Evolutionary conservation across 2,113 vertebrate species (phyloP), one percentile per base, ranked within the genome.

Genomic region (Riparia riparia): DNA sequence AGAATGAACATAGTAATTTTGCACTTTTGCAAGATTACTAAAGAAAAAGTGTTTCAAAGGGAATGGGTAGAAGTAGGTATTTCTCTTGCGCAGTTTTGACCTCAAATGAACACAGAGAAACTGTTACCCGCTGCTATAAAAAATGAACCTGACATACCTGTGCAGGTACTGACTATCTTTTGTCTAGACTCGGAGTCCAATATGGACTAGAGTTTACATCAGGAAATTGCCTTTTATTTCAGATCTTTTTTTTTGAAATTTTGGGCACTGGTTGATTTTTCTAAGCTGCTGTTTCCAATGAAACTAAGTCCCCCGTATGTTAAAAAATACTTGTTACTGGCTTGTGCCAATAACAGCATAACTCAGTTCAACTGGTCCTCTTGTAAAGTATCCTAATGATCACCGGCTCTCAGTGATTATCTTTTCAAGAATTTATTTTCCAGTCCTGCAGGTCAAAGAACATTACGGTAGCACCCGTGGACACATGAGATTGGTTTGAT

Each of bases 1-100:
- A 69, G 51, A 96, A 53, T 96, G 95, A 95, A 94, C 85, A 69
- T 63, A 84, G 74, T 44, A 69, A 86, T 68, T 95, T 96, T 92
- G 54, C 51, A 82, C 29, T 93, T 72, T 85, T 58, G 42, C 45
- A 85, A 92, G 73, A 66, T 88, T 95, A 78, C 17, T 58, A 60
- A n/a, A 95, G 54, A 92, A 95, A 47, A 89, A 57, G 49, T 10
- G 1, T 29, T 77, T 96, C 82, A 66, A 51, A 82, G n/a, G 41
- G 37, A 54, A 61, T 71, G 41, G 70, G 9, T 12, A 41, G 79
- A 92, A 66, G 56, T 70, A 79, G 92, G 50, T 80, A 83, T 70
- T 89, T 73, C 8, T 88, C 25, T 85, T 89, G 21, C 91, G 57
- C 6, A 73, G 13, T 84, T 94, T 85, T 24, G 31, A 39, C 14